Evolutionary conservation across 2,113 vertebrate species (phyloP), one percentile per base, ranked within the genome.

Genomic region (Cavia porcellus): DNA sequence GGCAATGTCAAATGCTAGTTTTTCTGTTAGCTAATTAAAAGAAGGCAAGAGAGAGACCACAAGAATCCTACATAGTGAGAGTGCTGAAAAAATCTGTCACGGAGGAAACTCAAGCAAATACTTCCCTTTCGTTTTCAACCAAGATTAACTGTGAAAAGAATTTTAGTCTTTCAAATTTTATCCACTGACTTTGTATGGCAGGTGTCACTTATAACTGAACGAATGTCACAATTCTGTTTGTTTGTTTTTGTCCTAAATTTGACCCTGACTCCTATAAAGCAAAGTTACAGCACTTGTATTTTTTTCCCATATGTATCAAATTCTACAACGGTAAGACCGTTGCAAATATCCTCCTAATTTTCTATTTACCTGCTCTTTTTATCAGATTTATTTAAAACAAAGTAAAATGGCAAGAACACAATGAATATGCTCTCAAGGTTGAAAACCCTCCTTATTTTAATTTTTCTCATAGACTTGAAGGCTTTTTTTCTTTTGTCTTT

Each of bases 1-100:
- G 20, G 55, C 13, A 81, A 74, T 30, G 14, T 30, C 61, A 90
- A 85, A 59, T 55, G 28, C 55, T 74, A 24, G 4, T 42, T 91
- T 77, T 89, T 57, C 28, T 68, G 28, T 30, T 30, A 88, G 75
- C 19, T 66, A 79, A n/a, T 86, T 88, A 66, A 95, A 90, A 74
- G n/a, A 28, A 25, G 8, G n/a, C 17, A 28, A 84, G 38, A 59
- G 15, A 57, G 0, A 6, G 19, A 57, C 32, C 45, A 83, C 3
- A n/a, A 62, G 52, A 8, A 82, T 24, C 14, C 24, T 19, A 62
- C 14, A 38, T 3, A 30, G 12, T 25, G 7, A 74, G 20, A 74
- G 64, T 10, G 45, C 2, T 52, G 52, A 52, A 52, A 52, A 52
- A 52, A 52, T 42, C 17, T 80, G 28, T 85, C 55, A 62, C 0